Percentiles rank a stretch among this genome's conserved stretches.
Evolutionary conservation across 2,113 vertebrate species (phyloP).

Genomic region (Spizaetus ornatus): DNA sequence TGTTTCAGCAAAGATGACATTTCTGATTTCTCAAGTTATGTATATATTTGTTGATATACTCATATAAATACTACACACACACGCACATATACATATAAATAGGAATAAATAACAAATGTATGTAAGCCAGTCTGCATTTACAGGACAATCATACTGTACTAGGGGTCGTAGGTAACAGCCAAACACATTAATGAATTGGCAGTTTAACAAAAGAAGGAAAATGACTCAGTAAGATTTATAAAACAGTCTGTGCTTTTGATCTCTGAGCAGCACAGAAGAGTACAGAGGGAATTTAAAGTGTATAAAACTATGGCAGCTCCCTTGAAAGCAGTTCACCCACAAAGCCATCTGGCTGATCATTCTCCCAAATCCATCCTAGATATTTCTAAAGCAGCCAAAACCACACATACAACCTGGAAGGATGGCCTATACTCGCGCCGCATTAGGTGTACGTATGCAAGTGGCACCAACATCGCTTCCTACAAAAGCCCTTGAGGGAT

Average conservation of each 20-base stretch:
- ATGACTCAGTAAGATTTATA: not conserved
- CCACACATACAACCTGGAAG: not conserved
- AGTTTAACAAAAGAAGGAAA: not conserved
- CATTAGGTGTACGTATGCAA: not conserved
- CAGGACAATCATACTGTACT: not conserved
- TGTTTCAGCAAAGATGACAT: not conserved
- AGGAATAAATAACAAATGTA: not conserved
- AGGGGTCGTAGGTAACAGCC: not conserved
- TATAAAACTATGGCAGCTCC: not conserved
- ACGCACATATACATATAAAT: not conserved
- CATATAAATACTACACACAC: not conserved
- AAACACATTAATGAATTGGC: not conserved
- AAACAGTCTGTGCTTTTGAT: not conserved
- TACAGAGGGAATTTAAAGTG: not conserved
- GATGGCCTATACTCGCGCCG: not conserved
- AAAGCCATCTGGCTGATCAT: not conserved
- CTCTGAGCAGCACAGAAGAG: not conserved
- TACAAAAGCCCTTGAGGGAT: not conserved
- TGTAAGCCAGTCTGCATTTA: not conserved
- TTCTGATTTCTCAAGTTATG: not conserved
- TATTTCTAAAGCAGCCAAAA: not conserved
- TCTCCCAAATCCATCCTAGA: not conserved
- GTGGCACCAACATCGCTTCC: accelerated
- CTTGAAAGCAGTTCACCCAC: not conserved
- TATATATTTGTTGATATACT: not conserved